Conservation (phyloP, 1,140 invertebrate genomes). For the Ditylenchus dipsaci region DNA sequence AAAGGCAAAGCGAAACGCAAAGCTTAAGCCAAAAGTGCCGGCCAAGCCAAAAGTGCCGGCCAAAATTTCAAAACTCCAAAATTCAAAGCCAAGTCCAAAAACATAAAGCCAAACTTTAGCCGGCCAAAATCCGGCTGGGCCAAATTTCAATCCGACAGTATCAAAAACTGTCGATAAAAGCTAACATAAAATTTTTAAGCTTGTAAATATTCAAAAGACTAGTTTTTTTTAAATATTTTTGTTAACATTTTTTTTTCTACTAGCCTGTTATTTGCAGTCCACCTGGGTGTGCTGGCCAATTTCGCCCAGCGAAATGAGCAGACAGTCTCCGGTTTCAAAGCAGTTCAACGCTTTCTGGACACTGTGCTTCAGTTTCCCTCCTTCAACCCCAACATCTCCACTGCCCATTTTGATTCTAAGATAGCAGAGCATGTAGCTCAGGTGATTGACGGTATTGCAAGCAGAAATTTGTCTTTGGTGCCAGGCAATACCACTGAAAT, state of each 20-base stretch:
- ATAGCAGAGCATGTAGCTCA: conserved; percentile 47
- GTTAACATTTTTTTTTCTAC: neutral
- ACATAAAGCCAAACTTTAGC: too few relatives aligned
- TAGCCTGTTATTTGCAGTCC: conserved; percentile 29
- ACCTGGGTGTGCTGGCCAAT: conserved; percentile 45
- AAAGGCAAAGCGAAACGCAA: too few relatives aligned
- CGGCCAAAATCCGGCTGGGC: too few relatives aligned
- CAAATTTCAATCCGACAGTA: too few relatives aligned
- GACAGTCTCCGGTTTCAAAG: conserved; percentile 35
- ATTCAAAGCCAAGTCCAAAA: too few relatives aligned
- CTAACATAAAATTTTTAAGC: too few relatives aligned
- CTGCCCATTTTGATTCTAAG: conserved; percentile 44
- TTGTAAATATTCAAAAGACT: too few relatives aligned
- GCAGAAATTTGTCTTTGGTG: conserved; percentile 29
- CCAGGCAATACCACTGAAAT: conserved; percentile 36
- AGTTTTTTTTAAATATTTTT: too few relatives aligned
- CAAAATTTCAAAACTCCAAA: too few relatives aligned
- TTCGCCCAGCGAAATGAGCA: conserved; percentile 42
- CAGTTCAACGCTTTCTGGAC: conserved; percentile 44
- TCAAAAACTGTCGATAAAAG: too few relatives aligned
- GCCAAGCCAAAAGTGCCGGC: too few relatives aligned
- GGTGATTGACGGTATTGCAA: conserved; percentile 30
- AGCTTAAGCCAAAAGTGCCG: too few relatives aligned
- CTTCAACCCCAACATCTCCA: conserved; percentile 26
- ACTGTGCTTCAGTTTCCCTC: conserved; percentile 38